Base-by-base conservation (phyloP, 2,888 invertebrate species). In the Diplazon laetatorius region DNA sequence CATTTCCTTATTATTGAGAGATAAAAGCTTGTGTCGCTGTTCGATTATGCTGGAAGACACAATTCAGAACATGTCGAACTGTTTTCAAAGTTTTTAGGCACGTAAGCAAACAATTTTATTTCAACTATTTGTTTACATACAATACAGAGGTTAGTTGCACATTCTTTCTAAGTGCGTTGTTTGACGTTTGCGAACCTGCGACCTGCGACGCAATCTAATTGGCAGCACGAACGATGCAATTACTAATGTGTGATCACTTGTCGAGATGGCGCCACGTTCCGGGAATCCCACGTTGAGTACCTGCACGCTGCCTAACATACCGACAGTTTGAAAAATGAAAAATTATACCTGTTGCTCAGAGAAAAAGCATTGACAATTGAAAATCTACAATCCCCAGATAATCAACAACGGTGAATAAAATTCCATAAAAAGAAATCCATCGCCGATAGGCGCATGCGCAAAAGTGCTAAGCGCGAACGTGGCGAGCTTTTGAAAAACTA, bases 51-150 rank as follows among this genome's bases (percentile, higher is more conserved):
- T n/a, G n/a, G n/a, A n/a, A n/a, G n/a, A n/a, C n/a, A n/a, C n/a
- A n/a, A n/a, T n/a, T n/a, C n/a, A n/a, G n/a, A n/a, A n/a, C n/a
- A n/a, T n/a, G n/a, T 52, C 2, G 8, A 12, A 9, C 30, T 46
- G 0, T 16, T 8, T 18, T 0, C 5, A 16, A 4, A 9, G 4
- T 46, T 44, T 16, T n/a, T n/a, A 9, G n/a, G 30, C 62, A 1
- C 1, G 20, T 14, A 46, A 4, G 4, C 0, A 46, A 16, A 0
- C 30, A 16, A 10, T 62, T 25, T 25, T 3, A 10, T 46, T 14
- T 44, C 46, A 30, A 30, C 46, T 62, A 14, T 62, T 62, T 62
- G 62, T 62, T 62, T 62, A 46, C n/a, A n/a, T n/a, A n/a, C n/a
- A n/a, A n/a, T n/a, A n/a, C 12, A 0, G 16, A 14, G 46, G 62